Base-by-base conservation (phyloP, 1,140 invertebrate genomes). In the Penaeus japonicus region DNA sequence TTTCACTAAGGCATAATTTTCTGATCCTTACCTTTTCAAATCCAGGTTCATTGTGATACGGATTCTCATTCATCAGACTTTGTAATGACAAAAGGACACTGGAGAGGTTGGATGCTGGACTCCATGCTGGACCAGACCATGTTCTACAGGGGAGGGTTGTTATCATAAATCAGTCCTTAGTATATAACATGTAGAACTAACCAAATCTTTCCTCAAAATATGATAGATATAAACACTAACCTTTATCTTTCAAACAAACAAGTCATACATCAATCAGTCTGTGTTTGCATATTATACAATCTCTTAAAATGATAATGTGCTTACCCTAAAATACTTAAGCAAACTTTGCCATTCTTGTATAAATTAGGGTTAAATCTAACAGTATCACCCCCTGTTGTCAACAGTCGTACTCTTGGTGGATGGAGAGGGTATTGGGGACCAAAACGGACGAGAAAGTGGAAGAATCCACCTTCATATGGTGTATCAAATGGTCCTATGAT, bases 381-480 rank as follows among this genome's bases (percentile, higher is more conserved):
- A 2, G 27, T 59, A 12, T 70, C 87, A 4, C 81, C 80, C n/a
- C 87, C 87, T 18, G 87, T 88, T 15, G 87, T 88, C 12, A 83
- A 39, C n/a, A 88, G 32, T 18, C 80, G 79, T 10, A 88, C 87
- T 55, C 87, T 54, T 30, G 87, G 87, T 35, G 87, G 87, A 30
- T 88, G 87, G 39, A 88, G 78, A 47, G 87, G 87, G 20, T 88
- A 88, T 54, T 81, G 65, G 20, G 87, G 87, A 20, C 87, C 87
- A 77, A 93, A 94, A 4, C 94, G 92, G 5, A 95, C 92, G 35
- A 94, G 89, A 90, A 95, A 95, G 90, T 95, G 94, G 91, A 95
- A 95, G 91, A 94, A 95, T 80, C 94, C 94, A 39, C 95, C 95
- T 91, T 95, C 94, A 90, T 95, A 95, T 12, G 95, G 95, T 30